Conservation (phyloP, 64 coral and sea anemone genomes). For the Cladopsammia gracilis region DNA sequence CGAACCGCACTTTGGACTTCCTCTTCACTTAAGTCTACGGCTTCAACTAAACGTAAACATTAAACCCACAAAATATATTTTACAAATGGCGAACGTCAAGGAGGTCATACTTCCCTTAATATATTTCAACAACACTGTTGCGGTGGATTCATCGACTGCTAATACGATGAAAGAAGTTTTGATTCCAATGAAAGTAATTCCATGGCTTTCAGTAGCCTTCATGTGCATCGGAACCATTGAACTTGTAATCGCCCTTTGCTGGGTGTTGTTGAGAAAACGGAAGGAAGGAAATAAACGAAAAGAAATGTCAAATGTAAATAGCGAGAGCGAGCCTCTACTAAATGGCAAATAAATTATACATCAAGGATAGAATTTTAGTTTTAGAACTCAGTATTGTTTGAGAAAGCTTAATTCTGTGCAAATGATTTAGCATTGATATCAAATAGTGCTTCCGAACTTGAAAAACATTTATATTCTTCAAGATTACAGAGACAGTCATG, state of each 20-base stretch:
- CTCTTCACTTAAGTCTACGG: constrained; percentile 51
- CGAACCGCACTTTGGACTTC: constrained; percentile 74
- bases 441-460: no score
- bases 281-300: not conserved
- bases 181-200: not conserved
- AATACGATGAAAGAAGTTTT: constrained; percentile 30
- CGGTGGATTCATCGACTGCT: constrained; percentile 40
- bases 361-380: no score
- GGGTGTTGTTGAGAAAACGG: not conserved
- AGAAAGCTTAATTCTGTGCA: no score
- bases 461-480: no score
- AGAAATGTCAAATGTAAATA: not conserved
- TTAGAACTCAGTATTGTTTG: no score
- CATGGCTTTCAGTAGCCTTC: not conserved
- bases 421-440: no score
- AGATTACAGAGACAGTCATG: no score
- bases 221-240: constrained; percentile 33
- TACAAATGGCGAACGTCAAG: constrained; percentile 36
- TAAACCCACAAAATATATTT: constrained; percentile 39
- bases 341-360: not conserved
- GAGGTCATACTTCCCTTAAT: constrained; percentile 75
- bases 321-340: not conserved
- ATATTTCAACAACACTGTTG: constrained; percentile 68
- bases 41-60: constrained; percentile 81
- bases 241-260: not conserved